These are phyloP conservation scores for Drepanosiphum platanoidis DNA, from an alignment of 2,888 invertebrate genomes.

Conservation along the genomic window DNA sequence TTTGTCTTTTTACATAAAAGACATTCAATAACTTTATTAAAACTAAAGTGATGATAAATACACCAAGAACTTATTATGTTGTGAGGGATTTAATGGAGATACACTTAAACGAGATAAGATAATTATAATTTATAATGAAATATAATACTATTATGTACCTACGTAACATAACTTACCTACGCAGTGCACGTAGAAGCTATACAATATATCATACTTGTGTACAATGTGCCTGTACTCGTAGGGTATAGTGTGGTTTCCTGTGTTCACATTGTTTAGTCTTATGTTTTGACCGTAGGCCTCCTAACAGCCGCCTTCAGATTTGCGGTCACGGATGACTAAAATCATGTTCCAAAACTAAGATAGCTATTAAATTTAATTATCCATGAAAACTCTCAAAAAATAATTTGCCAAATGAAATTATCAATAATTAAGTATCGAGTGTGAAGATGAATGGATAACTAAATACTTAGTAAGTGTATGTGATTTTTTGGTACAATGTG, in stretches of 20 bases:
- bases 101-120: neutral
- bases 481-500: no score
- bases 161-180: neutral
- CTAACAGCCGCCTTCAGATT: neutral
- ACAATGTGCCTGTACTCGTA: neutral
- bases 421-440: no score
- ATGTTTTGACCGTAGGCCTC: neutral
- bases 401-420: neutral
- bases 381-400: neutral
- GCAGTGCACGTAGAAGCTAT: neutral
- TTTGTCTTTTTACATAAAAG: neutral
- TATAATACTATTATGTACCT: neutral
- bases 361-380: neutral
- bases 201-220: neutral
- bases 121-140: constrained; percentile 5
- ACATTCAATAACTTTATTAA: constrained; percentile 4
- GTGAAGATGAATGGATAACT: no score
- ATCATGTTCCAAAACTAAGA: neutral
- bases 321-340: neutral
- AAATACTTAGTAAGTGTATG: no score
- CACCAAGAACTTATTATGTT: neutral
- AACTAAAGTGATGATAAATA: neutral
- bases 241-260: neutral
- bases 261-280: neutral
- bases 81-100: neutral